These are phyloP conservation scores for Bolinopsis microptera DNA, from an alignment of 37 sponge, comb jelly and placozoan species.

Conservation along the genomic window DNA sequence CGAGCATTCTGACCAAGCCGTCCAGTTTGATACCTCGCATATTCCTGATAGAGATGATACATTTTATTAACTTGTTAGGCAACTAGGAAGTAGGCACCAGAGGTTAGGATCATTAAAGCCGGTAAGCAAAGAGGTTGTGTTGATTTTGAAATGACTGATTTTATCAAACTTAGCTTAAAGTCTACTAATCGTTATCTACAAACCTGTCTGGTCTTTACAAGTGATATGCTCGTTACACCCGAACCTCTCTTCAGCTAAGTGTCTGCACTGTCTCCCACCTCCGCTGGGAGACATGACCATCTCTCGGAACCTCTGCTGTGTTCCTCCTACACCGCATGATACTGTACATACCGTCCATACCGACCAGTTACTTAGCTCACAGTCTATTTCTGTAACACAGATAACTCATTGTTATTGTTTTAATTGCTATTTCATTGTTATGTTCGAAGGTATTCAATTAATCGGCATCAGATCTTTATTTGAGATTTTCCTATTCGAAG, in stretches of 20 bases:
- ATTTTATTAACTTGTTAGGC: too few relatives aligned
- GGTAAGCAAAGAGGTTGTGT: too few relatives aligned
- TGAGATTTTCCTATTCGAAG: too few relatives aligned
- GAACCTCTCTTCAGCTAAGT: slow-evolving; percentile 40
- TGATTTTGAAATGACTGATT: too few relatives aligned
- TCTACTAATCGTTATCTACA: too few relatives aligned
- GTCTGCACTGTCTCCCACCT: slow-evolving; percentile 13
- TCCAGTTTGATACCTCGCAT: slow-evolving; percentile 1
- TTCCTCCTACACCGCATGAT: slow-evolving; percentile 32
- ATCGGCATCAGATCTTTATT: too few relatives aligned
- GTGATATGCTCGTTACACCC: slow-evolving; percentile 29
- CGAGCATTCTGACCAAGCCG: background rate
- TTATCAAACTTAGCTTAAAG: too few relatives aligned
- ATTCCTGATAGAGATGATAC: slow-evolving; percentile 11
- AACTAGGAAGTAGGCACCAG: too few relatives aligned
- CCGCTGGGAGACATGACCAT: background rate
- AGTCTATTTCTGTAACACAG: background rate
- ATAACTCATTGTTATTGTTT: too few relatives aligned
- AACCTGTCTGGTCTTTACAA: background rate
- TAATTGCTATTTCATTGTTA: too few relatives aligned
- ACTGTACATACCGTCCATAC: slow-evolving; percentile 61
- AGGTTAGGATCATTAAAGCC: too few relatives aligned
- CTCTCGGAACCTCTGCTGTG: slow-evolving; percentile 43
- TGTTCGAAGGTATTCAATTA: too few relatives aligned
- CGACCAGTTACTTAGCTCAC: slow-evolving; percentile 20